phyloP scores from a whole-genome alignment of 2,113 vertebrate species.

The Ceyx melanurus region DNA sequence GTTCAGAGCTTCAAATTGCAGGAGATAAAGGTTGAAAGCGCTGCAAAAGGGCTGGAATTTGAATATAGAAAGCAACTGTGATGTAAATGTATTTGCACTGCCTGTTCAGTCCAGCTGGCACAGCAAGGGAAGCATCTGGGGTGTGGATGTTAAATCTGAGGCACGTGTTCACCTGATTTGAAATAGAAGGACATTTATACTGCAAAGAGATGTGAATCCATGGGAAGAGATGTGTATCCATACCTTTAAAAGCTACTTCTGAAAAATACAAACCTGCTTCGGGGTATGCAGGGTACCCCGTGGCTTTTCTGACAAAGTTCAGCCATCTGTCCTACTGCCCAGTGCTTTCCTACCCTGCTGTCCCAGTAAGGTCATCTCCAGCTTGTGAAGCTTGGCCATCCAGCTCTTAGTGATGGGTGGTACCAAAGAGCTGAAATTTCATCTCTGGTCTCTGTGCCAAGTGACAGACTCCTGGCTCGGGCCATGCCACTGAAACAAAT shows the following conservation, averaged over 20 bases:
- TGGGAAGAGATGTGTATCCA: neutral
- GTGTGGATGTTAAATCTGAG: slow-evolving; percentile 20
- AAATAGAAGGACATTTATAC: neutral
- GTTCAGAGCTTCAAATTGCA: slow-evolving; percentile 1
- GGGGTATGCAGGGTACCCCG: neutral
- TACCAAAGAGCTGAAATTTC: neutral
- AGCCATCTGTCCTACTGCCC: neutral
- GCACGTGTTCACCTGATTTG: neutral
- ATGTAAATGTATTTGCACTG: slow-evolving; percentile 21
- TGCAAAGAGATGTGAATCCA: neutral
- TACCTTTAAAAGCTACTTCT: neutral
- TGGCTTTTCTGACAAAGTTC: neutral
- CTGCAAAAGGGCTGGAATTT: slow-evolving; percentile 31
- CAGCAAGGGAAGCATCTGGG: neutral
- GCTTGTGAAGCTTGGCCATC: neutral
- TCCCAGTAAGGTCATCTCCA: neutral
- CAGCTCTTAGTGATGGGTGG: neutral
- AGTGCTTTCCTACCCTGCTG: neutral
- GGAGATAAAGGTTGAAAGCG: slow-evolving; percentile 41
- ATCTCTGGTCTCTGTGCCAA: neutral
- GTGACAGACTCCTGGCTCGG: neutral
- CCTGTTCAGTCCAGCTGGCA: slow-evolving; percentile 18
- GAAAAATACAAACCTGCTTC: neutral
- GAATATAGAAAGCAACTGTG: slow-evolving; percentile 27
- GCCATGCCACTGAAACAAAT: neutral